Evolutionary conservation across 2,113 vertebrate genomes (phyloP).

Genomic region (Morone chrysops): DNA sequence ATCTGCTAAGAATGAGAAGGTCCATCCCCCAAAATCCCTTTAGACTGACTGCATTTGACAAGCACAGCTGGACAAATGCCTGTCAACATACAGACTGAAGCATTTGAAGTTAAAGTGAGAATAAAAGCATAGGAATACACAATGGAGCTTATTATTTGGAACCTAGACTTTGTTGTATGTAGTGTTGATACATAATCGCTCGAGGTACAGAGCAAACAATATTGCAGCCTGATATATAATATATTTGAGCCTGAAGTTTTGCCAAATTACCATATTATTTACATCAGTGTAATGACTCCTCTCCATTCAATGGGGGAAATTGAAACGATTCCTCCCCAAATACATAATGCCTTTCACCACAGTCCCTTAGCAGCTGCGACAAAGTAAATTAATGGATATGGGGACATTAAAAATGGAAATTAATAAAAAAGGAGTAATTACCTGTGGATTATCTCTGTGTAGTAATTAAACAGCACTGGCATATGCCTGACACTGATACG

Average conservation of each 20-base stretch:
- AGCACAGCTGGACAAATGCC: background rate
- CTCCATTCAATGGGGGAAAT: slow-evolving; percentile 27
- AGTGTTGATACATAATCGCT: slow-evolving; percentile 34
- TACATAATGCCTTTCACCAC: slow-evolving; percentile 28
- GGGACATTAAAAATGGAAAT: slow-evolving; percentile 71
- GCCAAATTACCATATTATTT: slow-evolving; percentile 67
- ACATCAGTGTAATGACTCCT: slow-evolving; percentile 45
- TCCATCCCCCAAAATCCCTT: background rate
- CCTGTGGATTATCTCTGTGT: slow-evolving; percentile 73
- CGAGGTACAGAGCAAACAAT: slow-evolving; percentile 44
- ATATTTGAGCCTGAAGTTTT: slow-evolving; percentile 30
- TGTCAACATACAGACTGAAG: slow-evolving; percentile 3
- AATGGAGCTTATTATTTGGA: slow-evolving; percentile 36
- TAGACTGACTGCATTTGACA: background rate
- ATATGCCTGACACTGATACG: slow-evolving; percentile 69
- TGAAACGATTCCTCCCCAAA: slow-evolving; percentile 43
- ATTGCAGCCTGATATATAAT: slow-evolving; percentile 54
- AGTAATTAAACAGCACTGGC: slow-evolving; percentile 76
- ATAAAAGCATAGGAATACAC: slow-evolving; percentile 9
- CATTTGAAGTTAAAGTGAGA: background rate
- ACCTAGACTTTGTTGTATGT: slow-evolving; percentile 10
- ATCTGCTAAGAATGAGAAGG: background rate
- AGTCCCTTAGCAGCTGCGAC: slow-evolving; percentile 46
- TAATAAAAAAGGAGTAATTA: slow-evolving; percentile 78
- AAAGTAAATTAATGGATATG: slow-evolving; percentile 61